Base-by-base conservation (phyloP, 2,113 vertebrate species). In the Macaca fascicularis region DNA sequence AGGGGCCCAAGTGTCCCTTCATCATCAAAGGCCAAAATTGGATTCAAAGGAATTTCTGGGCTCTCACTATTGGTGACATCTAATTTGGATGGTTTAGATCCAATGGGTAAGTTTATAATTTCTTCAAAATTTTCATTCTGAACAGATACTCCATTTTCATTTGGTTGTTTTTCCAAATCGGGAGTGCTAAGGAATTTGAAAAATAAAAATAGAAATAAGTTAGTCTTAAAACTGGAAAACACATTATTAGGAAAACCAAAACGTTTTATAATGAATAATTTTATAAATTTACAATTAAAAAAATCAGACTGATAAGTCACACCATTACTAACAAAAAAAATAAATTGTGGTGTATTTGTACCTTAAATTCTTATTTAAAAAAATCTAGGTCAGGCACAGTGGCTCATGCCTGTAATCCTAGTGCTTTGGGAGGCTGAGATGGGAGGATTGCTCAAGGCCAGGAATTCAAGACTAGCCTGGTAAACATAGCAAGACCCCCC, bases 11-110 rank as follows among this genome's bases (percentile, higher is more conserved):
- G 98, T 86, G 99, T 99, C 72, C 99, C 99, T 88, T 99, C 99
- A 94, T 99, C 99, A 97, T 98, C 99, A 98, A 99, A 99, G 98
- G 99, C 99, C 97, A 99, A 97, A 98, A 99, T 98, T 78, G 99
- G 99, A 98, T 98, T 99, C 90, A 99, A 98, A 97, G 99, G 99
- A 98, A 98, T 98, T 93, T 98, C 97, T n/a, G 99, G 92, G 93
- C 75, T 98, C 89, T 99, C 99, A 48, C 97, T 99, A 88, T 98
- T 98, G 97, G 99, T 95, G 96, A 98, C 97, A 93, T 99, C 99
- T 98, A 99, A 96, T 92, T 98, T 99, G 72, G 99, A 97, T 97
- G 99, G 96, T 98, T 99, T 99, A 95, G 99, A 99, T 97, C 99
- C 99, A 79, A 99, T 59, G 84, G 99, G 99, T 93, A 99, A 98